A percentile compares a stretch with the other conserved stretches of the same genome.
Evolutionary conservation across 2,113 vertebrate species (phyloP).

Genomic region (Cairina moschata): DNA sequence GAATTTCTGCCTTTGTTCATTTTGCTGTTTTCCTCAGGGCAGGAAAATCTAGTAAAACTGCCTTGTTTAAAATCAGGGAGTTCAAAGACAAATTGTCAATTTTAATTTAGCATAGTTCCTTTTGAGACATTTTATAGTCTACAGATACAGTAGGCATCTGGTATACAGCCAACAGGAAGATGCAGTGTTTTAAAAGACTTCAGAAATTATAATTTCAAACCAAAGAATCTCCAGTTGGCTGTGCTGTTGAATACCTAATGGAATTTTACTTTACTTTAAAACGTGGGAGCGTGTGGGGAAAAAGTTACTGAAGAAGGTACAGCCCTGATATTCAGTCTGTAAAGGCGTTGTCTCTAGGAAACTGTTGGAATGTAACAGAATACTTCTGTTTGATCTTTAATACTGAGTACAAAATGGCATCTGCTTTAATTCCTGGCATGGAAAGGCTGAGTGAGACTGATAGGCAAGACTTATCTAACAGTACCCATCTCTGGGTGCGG

Average conservation of each 20-base stretch:
- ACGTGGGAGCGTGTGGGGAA: neutral
- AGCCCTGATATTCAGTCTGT: neutral
- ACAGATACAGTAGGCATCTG: conserved; percentile 59
- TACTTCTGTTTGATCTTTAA: neutral
- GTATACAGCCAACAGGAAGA: conserved; percentile 64
- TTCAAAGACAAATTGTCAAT: conserved; percentile 76
- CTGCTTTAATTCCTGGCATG: neutral
- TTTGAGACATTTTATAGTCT: conserved; percentile 68
- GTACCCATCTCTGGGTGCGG: neutral
- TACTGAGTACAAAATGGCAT: neutral
- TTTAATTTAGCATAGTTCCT: conserved; percentile 72
- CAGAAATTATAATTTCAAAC: conserved; percentile 14
- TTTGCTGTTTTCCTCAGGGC: conserved; percentile 65
- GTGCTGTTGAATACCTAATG: neutral
- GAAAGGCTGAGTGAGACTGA: neutral
- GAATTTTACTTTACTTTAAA: neutral
- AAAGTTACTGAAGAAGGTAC: neutral
- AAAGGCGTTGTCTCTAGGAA: neutral
- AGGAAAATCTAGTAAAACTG: conserved; percentile 75
- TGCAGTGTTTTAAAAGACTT: conserved; percentile 19
- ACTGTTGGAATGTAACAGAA: neutral
- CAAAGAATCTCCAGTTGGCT: neutral
- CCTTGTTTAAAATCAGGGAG: conserved; percentile 64
- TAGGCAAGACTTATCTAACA: neutral
- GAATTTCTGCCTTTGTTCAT: conserved; percentile 75